Conservation (phyloP, 2,113 vertebrate species). For the Limanda limanda region DNA sequence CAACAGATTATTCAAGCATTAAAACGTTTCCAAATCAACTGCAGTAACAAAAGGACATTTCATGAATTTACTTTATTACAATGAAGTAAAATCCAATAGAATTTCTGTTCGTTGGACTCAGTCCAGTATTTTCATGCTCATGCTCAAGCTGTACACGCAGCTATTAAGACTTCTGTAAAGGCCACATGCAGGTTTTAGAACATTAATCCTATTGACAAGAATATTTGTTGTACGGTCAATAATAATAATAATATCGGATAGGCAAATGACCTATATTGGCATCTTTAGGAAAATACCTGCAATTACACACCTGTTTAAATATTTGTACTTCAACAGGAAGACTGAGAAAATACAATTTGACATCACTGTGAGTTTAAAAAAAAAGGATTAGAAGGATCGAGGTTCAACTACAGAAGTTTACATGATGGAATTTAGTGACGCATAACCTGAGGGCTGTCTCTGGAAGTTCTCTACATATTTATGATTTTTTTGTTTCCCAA, state of each 20-base stretch:
- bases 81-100: slow-evolving; percentile 54
- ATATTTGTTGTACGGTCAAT: slow-evolving; percentile 38
- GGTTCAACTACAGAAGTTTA: slow-evolving; percentile 39
- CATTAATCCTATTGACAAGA: slow-evolving; percentile 47
- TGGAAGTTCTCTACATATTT: slow-evolving; percentile 1
- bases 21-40: slow-evolving; percentile 42
- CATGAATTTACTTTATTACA: slow-evolving; percentile 48
- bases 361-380: slow-evolving; percentile 58
- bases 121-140: slow-evolving; percentile 72
- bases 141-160: slow-evolving; percentile 70
- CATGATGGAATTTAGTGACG: slow-evolving; percentile 9
- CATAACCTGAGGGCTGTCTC: slow-evolving; percentile 30
- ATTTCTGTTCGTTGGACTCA: slow-evolving; percentile 49
- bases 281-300: slow-evolving; percentile 65
- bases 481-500: background rate
- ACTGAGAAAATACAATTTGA: slow-evolving; percentile 59
- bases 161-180: slow-evolving; percentile 70
- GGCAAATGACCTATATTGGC: slow-evolving; percentile 48
- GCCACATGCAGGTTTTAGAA: slow-evolving; percentile 79
- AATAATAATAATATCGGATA: slow-evolving; percentile 38
- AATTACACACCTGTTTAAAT: slow-evolving; percentile 56
- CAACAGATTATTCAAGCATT: slow-evolving; percentile 48
- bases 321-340: slow-evolving; percentile 55
- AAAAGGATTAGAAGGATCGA: slow-evolving; percentile 34
- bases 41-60: slow-evolving; percentile 48